Evolutionary conservation across 1,140 invertebrate genomes (phyloP).

Genomic region (Probaryconus sp.): DNA sequence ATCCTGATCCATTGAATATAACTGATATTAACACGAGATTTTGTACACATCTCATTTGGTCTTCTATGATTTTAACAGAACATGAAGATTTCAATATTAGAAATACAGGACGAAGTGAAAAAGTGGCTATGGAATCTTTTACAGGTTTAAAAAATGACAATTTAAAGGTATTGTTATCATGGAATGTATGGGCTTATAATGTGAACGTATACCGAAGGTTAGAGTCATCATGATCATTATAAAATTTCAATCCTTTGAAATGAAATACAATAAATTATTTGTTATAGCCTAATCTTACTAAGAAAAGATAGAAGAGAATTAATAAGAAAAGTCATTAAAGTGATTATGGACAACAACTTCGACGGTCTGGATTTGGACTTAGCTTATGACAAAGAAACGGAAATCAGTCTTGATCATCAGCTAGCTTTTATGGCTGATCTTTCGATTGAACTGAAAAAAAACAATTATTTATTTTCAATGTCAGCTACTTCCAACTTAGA

Average conservation of each 20-base stretch:
- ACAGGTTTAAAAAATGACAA: not conserved
- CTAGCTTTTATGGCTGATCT: not conserved
- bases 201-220: conserved; percentile 11
- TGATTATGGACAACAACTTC: not conserved
- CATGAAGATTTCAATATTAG: not conserved
- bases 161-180: conserved; percentile 22
- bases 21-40: conserved; percentile 5
- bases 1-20: not conserved
- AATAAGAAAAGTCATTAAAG: not conserved
- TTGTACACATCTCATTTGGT: conserved; percentile 20
- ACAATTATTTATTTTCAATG: conserved; percentile 9
- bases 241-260: too few relatives aligned
- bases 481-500: conserved; percentile 7
- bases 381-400: not conserved
- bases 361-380: conserved; percentile 19
- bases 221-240: too few relatives aligned
- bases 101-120: too few relatives aligned
- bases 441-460: not conserved
- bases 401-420: not conserved
- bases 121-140: not conserved
- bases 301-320: not conserved
- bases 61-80: not conserved
- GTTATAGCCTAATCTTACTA: not conserved
- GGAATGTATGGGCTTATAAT: conserved; percentile 18
- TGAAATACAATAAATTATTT: too few relatives aligned